Conservation (phyloP, 2,797 vertebrate genomes). For the Hirundo rustica region DNA sequence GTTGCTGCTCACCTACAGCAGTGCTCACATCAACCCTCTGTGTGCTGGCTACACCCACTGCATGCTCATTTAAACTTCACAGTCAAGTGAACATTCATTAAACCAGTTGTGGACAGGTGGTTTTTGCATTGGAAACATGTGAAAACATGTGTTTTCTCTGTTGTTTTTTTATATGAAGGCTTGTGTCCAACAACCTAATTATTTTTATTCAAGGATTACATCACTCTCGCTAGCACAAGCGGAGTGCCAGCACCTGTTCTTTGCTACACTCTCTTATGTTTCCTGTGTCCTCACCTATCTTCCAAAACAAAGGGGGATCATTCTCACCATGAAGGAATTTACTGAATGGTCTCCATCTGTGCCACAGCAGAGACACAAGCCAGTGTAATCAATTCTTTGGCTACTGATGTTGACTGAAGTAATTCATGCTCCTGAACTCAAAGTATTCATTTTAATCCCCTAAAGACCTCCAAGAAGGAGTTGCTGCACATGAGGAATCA, state of each 20-base stretch:
- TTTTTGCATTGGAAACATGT: conserved; percentile 16
- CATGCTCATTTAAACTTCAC: neutral
- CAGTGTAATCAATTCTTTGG: neutral
- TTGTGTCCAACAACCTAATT: conserved; percentile 23
- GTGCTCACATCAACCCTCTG: fast-evolving
- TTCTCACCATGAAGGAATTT: conserved; percentile 12
- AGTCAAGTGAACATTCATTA: neutral
- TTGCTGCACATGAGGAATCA: neutral
- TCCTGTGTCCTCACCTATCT: conserved; percentile 14
- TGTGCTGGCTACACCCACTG: neutral
- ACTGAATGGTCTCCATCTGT: neutral
- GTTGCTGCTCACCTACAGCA: neutral
- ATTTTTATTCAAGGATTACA: conserved; percentile 25
- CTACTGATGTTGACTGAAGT: neutral
- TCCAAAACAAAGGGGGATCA: neutral
- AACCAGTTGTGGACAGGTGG: neutral
- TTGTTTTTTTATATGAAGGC: conserved; percentile 3
- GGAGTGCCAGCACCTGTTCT: conserved; percentile 10
- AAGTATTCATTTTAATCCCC: neutral
- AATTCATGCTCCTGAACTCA: neutral
- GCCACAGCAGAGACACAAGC: neutral
- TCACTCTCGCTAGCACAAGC: neutral
- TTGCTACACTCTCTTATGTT: neutral
- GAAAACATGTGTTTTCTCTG: conserved; percentile 37
- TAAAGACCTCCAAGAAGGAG: neutral